Base-by-base conservation (phyloP, 2,797 vertebrate species). In the Microctenopoma lineatum region DNA sequence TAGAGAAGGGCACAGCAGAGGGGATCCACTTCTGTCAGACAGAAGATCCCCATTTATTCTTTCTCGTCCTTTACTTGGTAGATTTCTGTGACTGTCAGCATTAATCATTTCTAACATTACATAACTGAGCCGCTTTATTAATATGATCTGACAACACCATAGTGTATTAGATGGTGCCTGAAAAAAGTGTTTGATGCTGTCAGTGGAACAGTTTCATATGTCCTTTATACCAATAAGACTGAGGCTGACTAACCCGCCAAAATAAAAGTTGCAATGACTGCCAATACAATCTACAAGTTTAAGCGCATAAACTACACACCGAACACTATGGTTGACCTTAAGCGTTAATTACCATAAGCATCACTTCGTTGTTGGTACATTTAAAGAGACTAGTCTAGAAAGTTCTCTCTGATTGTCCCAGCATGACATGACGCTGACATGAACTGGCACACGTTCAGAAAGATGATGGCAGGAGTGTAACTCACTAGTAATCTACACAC, bases 1-100 rank as follows among this genome's bases (percentile, higher is more conserved):
- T 58, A 76, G 79, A 80, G 73, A 73, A 85, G 80, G 87, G 82
- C 86, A 83, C 75, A 50, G 69, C 73, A 71, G 66, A 70, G 66
- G 81, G 73, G 74, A 70, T 78, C 69, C 59, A 56, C 74, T 83
- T 59, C 68, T 73, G 50, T 69, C 64, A 67, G 65, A 89, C 71
- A 64, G 57, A 21, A 77, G 64, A 82, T 68, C 72, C 18, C 18
- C 32, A 29, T 75, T 75, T 13, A 67, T 66, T 71, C 15, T 9
- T 55, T 57, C n/a, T 61, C 21, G 63, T 44, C 32, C 18, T 45
- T 18, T 59, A 44, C 41, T 21, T 34, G 41, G 25, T 5, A 57
- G 42, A 56, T 59, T 72, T 75, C n/a, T 59, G 56, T 38, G 3
- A 53, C 32, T 38, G 62, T 71, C 42, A 69, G 21, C 11, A 68